Conservation (phyloP, 2,797 vertebrate species). For the Spinus olivaceus region DNA sequence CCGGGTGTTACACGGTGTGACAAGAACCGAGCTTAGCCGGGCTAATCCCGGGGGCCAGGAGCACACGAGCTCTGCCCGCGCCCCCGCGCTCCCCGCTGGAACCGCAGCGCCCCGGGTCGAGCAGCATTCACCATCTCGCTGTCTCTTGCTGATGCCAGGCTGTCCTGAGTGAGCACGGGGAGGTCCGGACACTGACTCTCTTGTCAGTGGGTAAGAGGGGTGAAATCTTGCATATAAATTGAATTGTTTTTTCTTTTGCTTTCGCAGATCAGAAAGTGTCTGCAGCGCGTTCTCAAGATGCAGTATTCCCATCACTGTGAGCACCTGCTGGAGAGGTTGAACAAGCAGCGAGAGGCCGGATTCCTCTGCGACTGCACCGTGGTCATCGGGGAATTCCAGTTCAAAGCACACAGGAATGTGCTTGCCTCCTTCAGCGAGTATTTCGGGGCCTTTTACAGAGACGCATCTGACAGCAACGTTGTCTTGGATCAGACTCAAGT, state of each 20-base stretch:
- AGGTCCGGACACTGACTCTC: fast-evolving
- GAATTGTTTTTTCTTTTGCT: not conserved
- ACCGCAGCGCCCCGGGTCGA: not conserved
- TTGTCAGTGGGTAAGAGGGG: fast-evolving
- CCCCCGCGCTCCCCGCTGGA: not conserved
- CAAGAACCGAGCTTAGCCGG: not conserved
- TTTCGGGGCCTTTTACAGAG: slow-evolving; percentile 86
- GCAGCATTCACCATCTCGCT: not conserved
- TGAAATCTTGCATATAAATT: not conserved
- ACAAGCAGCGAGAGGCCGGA: slow-evolving; percentile 88
- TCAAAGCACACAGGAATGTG: slow-evolving; percentile 92
- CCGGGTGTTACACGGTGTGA: not conserved
- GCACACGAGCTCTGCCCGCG: fast-evolving
- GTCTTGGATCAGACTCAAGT: slow-evolving; percentile 90
- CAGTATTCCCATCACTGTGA: slow-evolving; percentile 84
- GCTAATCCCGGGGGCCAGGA: not conserved
- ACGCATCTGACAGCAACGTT: slow-evolving; percentile 76
- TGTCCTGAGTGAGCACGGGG: fast-evolving
- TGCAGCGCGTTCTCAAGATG: slow-evolving; percentile 62
- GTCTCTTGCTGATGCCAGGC: fast-evolving
- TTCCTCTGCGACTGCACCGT: slow-evolving; percentile 93
- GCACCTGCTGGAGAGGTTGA: slow-evolving; percentile 89
- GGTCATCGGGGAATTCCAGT: slow-evolving; percentile 88
- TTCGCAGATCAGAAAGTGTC: slow-evolving; percentile 31
- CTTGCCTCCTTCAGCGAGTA: slow-evolving; percentile 94